phyloP scores from a whole-genome alignment of 1,140 invertebrate genomes.

The Drosophila sechellia region DNA sequence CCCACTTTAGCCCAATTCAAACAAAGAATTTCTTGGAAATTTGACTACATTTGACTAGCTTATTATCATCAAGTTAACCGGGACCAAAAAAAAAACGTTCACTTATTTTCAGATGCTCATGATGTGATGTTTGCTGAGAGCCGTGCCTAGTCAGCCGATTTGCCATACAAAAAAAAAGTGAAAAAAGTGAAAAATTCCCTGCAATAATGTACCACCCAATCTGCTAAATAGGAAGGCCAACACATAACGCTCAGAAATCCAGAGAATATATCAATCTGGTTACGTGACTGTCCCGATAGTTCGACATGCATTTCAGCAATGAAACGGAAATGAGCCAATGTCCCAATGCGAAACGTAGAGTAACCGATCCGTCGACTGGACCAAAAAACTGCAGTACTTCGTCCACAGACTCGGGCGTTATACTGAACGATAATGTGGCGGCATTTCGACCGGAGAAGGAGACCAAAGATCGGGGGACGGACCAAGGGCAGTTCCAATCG shows the following conservation, averaged over 20 bases:
- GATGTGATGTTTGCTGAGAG: conserved; percentile 63
- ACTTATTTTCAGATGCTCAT: conserved; percentile 60
- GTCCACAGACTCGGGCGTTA: conserved; percentile 79
- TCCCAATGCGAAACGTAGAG: conserved; percentile 39
- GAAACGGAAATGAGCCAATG: conserved; percentile 62
- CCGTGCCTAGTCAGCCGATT: conserved; percentile 35
- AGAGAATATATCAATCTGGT: conserved; percentile 2
- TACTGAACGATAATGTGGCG: conserved; percentile 67
- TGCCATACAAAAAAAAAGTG: conserved; percentile 22
- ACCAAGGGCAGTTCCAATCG: conserved; percentile 7
- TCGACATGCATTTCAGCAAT: conserved; percentile 66
- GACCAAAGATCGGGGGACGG: conserved; percentile 45
- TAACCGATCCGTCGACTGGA: conserved; percentile 43
- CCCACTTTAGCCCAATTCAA: background rate
- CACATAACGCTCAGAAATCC: conserved; percentile 11
- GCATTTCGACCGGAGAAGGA: conserved; percentile 30
- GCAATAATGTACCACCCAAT: conserved; percentile 20
- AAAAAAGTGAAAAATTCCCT: no score
- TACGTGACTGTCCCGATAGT: conserved; percentile 11
- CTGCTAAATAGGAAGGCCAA: conserved; percentile 32
- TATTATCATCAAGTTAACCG: conserved; percentile 29
- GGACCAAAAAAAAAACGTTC: conserved; percentile 36
- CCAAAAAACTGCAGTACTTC: conserved; percentile 76
- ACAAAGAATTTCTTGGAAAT: conserved; percentile 7
- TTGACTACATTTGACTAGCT: conserved; percentile 13